A percentile compares a stretch with the other conserved stretches of the same genome.
Evolutionary conservation across 2,113 vertebrate genomes (phyloP).

Genomic region (Willisornis vidua): DNA sequence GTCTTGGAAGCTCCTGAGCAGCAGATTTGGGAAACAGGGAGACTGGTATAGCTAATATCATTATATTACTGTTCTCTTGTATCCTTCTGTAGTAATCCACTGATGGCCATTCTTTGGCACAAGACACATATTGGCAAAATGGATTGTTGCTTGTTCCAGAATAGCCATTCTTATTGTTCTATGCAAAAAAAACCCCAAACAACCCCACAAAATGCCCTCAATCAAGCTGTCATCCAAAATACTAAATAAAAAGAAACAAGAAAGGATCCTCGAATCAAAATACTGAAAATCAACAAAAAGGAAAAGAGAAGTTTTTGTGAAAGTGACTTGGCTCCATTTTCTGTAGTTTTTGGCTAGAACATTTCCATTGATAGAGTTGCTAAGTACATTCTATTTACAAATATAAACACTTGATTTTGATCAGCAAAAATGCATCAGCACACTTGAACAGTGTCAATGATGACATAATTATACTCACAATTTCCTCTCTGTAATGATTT

Average conservation of each 20-base stretch:
- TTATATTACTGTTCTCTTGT: background rate
- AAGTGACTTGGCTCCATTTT: background rate
- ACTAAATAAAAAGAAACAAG: background rate
- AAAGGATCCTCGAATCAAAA: background rate
- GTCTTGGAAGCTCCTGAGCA: background rate
- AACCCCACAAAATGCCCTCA: background rate
- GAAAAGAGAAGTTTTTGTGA: background rate
- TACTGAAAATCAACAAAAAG: background rate
- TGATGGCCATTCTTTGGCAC: background rate
- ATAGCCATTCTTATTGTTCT: background rate
- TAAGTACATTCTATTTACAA: constrained; percentile 67
- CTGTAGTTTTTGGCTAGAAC: constrained; percentile 9
- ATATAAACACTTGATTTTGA: constrained; percentile 66
- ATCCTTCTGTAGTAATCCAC: background rate
- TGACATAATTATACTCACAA: constrained; percentile 66
- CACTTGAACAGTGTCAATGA: constrained; percentile 56
- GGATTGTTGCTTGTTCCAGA: background rate
- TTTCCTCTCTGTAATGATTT: constrained; percentile 72
- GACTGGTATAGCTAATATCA: background rate
- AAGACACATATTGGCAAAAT: background rate
- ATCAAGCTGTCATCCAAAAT: background rate
- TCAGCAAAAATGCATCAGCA: constrained; percentile 55
- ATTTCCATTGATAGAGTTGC: constrained; percentile 32
- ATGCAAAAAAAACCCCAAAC: background rate
- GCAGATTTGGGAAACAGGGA: background rate